Evolutionary conservation across 1,140 invertebrate genomes (phyloP), one percentile per base, ranked within the genome.

Genomic region (Mamestra configurata): DNA sequence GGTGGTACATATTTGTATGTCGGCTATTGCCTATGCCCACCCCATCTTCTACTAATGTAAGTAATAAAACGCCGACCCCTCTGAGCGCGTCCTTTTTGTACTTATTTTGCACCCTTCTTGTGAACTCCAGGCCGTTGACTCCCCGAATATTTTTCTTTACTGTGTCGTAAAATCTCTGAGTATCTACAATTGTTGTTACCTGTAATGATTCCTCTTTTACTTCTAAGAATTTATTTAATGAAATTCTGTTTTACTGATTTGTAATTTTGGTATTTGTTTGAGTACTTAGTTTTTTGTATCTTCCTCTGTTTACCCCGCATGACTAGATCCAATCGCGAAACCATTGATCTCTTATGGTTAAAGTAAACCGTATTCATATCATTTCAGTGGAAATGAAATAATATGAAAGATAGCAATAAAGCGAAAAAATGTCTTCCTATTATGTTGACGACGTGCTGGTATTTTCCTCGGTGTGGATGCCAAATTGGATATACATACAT

Each of bases 121-220:
- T 79, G 81, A 79, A 82, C 81, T 71, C 81, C 49, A 53, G 81
- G 81, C 46, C 77, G 71, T 82, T 82, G 81, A 82, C 81, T 75
- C 77, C 35, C 43, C 70, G 43, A 77, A 71, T 51, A 59, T 76
- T 76, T 76, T 76, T 40, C 72, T 76, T 61, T 76, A 73, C 57
- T 73, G 57, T 76, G 37, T 61, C 37, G 72, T 61, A 61, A 76
- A 76, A 76, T 61, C 55, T 61, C 37, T 27, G 57, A 57, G 72
- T 76, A 46, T 73, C 22, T 61, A 49, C 57, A 49, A 43, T 46
- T 61, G 72, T 76, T 76, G 37, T 40, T 75, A 76, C 55, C 72
- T 76, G 55, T 27, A 61, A 76, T 43, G 37, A 51, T 40, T 66
- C 35, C 15, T 22, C 53, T 71, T 57, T 57, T 40, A 57, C 35